Conservation (phyloP, 2,888 invertebrate species). For the Leptinotarsa tumamoca region DNA sequence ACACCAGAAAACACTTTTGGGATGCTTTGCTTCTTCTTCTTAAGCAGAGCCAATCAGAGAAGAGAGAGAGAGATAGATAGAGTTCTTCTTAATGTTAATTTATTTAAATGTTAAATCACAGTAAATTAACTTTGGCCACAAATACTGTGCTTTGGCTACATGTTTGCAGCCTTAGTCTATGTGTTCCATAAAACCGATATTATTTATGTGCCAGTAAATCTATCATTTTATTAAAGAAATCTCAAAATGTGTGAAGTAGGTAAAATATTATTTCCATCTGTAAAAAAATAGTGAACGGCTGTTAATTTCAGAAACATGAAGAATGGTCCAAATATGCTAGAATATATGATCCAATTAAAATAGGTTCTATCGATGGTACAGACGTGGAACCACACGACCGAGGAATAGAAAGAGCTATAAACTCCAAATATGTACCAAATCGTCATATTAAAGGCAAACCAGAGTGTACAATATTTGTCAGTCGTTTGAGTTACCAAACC, state of each 20-base stretch:
- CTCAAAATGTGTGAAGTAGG: constrained; percentile 1
- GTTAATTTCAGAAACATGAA: constrained; percentile 41
- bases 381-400: constrained; percentile 86
- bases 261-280: neutral
- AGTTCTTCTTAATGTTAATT: no score
- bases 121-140: no score
- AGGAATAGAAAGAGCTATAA: constrained; percentile 78
- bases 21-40: no score
- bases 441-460: constrained; percentile 77
- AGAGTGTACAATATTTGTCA: constrained; percentile 80
- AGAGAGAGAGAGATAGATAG: no score
- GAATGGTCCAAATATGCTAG: constrained; percentile 71
- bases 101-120: no score
- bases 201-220: no score
- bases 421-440: constrained; percentile 75
- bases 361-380: constrained; percentile 90
- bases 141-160: no score
- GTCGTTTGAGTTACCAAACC: constrained; percentile 77
- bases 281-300: neutral
- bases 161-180: no score
- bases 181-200: no score
- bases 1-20: no score
- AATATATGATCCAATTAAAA: constrained; percentile 82
- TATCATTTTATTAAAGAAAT: neutral
- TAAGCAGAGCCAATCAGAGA: no score